phyloP scores from a whole-genome alignment of 2,113 vertebrate genomes.

The Hippocampus guttulatus region DNA sequence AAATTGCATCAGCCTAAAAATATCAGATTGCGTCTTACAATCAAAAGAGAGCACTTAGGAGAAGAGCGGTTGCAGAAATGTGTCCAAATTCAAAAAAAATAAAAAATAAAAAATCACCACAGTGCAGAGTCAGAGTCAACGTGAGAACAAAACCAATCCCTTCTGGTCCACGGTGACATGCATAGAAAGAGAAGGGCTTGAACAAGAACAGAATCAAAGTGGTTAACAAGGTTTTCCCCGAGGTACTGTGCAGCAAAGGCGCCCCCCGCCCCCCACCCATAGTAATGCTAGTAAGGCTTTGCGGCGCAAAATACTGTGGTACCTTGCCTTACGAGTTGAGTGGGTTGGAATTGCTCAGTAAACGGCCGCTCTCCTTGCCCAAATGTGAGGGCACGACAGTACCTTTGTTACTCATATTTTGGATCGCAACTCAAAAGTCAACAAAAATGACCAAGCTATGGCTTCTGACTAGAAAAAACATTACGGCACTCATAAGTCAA shows the following conservation, averaged over 20 bases:
- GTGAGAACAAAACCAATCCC: conserved; percentile 31
- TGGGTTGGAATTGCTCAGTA: not conserved
- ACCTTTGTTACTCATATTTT: not conserved
- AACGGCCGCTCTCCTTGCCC: not conserved
- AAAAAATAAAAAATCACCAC: too few species aligned
- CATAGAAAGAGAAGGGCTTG: not conserved
- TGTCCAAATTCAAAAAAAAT: not conserved
- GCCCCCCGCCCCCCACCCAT: conserved; percentile 56
- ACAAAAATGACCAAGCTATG: not conserved
- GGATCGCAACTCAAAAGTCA: not conserved
- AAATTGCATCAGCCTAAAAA: not conserved
- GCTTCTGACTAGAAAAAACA: not conserved
- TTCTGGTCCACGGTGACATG: conserved; percentile 3
- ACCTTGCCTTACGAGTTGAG: not conserved
- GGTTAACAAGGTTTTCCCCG: conserved; percentile 20
- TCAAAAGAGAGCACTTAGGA: conserved; percentile 5
- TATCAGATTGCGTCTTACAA: not conserved
- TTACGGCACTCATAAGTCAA: not conserved
- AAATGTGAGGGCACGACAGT: not conserved
- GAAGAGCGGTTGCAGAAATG: not conserved
- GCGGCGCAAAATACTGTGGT: conserved; percentile 57
- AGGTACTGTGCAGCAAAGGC: conserved; percentile 64
- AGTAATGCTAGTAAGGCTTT: conserved; percentile 71
- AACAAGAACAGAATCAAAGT: not conserved
- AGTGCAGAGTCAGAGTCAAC: not conserved